Percentiles rank a stretch among this genome's conserved stretches.
These are phyloP conservation scores for Chaitophorus viminalis DNA, from an alignment of 2,888 invertebrate species.

Conservation along the genomic window DNA sequence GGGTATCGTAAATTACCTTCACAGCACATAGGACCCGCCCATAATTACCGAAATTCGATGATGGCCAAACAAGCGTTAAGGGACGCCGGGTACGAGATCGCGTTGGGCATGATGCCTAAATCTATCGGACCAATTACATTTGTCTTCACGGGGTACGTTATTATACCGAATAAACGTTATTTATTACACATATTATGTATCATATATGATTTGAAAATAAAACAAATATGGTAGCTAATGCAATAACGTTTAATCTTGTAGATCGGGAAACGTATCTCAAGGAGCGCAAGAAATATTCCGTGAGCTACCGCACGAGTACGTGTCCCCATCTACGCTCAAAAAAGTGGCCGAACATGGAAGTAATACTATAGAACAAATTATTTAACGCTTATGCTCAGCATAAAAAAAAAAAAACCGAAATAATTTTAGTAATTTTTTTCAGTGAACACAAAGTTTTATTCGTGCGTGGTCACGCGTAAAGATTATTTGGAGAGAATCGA, in stretches of 20 bases:
- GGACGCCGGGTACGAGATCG: constrained; percentile 99
- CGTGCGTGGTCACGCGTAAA: constrained; percentile 91
- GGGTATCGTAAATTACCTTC: constrained; percentile 60
- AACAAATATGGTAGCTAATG: not conserved
- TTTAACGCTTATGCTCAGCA: too few species aligned
- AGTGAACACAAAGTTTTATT: constrained; percentile 95
- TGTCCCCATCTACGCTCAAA: constrained; percentile 91
- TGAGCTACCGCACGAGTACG: constrained; percentile 96
- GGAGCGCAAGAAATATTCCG: constrained; percentile 93
- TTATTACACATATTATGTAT: not conserved
- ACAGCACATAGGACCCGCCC: constrained; percentile 95
- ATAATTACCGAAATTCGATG: constrained; percentile 97
- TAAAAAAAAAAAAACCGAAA: not conserved
- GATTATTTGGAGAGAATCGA: constrained; percentile 94
- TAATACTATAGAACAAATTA: constrained; percentile 68
- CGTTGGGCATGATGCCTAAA: constrained; percentile 93
- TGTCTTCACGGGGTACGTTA: constrained; percentile 87
- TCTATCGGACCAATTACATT: constrained; percentile 97
- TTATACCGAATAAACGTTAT: not conserved
- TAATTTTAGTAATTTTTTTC: constrained; percentile 58
- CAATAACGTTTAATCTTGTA: constrained; percentile 34
- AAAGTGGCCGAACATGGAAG: constrained; percentile 98
- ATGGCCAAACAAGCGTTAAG: constrained; percentile 97
- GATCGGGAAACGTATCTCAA: constrained; percentile 70
- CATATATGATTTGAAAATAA: not conserved